phyloP scores from a whole-genome alignment of 2,113 vertebrate species.

The Emydura subglobosa region DNA sequence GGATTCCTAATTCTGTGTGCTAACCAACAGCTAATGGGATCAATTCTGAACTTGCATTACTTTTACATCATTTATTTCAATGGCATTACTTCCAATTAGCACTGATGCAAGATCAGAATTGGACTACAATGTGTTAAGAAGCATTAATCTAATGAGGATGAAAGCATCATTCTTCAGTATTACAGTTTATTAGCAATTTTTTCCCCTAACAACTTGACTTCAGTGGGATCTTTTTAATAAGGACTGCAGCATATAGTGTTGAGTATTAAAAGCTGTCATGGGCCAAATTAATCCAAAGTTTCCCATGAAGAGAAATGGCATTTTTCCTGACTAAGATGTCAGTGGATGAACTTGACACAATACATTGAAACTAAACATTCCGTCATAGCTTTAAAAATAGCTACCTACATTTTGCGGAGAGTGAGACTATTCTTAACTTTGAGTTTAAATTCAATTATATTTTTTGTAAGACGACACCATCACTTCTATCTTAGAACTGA shows the following conservation, averaged over 20 bases:
- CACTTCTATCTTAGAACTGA: too few species aligned
- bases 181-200: neutral
- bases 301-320: neutral
- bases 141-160: neutral
- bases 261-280: neutral
- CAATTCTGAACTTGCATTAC: neutral
- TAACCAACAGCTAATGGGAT: neutral
- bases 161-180: neutral
- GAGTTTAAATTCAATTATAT: too few species aligned
- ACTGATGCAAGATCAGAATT: neutral
- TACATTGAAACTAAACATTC: too few species aligned
- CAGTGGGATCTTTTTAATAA: neutral
- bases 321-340: neutral
- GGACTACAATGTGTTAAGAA: neutral
- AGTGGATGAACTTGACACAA: neutral
- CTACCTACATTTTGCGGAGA: neutral
- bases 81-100: neutral
- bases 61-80: neutral
- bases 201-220: neutral
- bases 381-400: neutral
- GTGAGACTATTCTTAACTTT: too few species aligned
- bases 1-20: too few species aligned
- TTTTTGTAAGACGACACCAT: too few species aligned
- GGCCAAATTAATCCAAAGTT: neutral
- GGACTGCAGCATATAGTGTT: too few species aligned